Evolutionary conservation across 2,888 invertebrate genomes (phyloP), one percentile per base, ranked within the genome.

Genomic region (Phragmatobia fuliginosa): DNA sequence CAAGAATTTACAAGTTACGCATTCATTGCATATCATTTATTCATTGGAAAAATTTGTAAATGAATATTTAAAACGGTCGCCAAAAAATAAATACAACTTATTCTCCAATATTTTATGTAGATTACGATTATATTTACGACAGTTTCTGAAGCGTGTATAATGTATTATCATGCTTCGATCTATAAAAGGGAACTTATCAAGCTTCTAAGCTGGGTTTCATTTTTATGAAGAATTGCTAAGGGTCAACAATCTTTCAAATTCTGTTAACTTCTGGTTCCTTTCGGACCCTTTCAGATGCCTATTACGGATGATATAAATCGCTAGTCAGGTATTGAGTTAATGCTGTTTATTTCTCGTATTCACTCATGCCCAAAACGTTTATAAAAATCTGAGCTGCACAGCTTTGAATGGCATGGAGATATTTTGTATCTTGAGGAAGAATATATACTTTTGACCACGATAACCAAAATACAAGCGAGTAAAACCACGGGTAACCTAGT

Each of bases 201-300:
- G 31, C 32, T 28, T 25, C 36, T 52, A 49, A 45, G 49, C 36
- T 58, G 28, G 49, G 11, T 28, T n/a, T 60, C 32, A 59, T 59
- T 45, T 67, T 62, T n/a, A 52, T 67, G 31, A 61, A 36, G 36
- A 41, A 49, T 28, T 67, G 49, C 59, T 67, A 66, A 63, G 59
- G 66, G 59, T 70, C 58, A 33, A 62, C 45, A 66, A 66, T 45
- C 21, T 67, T 60, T 61, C 36, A 52, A 62, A 61, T 61, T n/a
- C n/a, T 52, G 45, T 25, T 45, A 45, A 41, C 41, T 60, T 45
- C 59, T 56, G 33, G 6, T 61, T 49, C 18, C 31, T 14, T 25
- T 45, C 32, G 33, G 18, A 36, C n/a, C 25, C 28, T 33, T 60
- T 60, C 31, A 33, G 28, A 41, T 31, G 21, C 21, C 21, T 7